Conservation (phyloP, 2,888 invertebrate genomes). For the Drosophila nigricruria region DNA sequence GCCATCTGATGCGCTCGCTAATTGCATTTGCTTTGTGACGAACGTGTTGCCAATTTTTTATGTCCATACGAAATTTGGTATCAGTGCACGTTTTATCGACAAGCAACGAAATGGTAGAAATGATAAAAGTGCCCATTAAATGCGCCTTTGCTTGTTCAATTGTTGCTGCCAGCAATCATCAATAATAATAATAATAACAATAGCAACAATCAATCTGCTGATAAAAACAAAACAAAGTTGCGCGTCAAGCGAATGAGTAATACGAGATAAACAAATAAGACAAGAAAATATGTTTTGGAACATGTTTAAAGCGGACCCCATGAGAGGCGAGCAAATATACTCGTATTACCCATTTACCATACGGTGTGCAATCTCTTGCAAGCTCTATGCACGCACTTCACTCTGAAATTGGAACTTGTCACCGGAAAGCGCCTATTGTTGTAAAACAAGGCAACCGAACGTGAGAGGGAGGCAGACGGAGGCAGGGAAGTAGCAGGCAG, state of each 20-base stretch:
- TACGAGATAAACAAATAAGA: slow-evolving; percentile 26
- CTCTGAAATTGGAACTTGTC: slow-evolving; percentile 53
- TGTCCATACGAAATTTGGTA: slow-evolving; percentile 54
- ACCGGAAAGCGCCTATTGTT: slow-evolving; percentile 69
- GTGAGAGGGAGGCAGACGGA: background rate
- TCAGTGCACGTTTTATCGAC: slow-evolving; percentile 58
- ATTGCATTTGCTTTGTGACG: slow-evolving; percentile 61
- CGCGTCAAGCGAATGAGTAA: slow-evolving; percentile 52
- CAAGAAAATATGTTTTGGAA: slow-evolving; percentile 18
- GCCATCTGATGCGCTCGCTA: slow-evolving; percentile 31
- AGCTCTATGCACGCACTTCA: slow-evolving; percentile 58
- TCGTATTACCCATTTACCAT: slow-evolving; percentile 48
- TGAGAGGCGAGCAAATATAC: slow-evolving; percentile 29
- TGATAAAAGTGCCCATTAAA: slow-evolving; percentile 72
- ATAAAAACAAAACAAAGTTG: slow-evolving; percentile 52
- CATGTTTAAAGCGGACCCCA: slow-evolving; percentile 10
- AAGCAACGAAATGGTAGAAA: slow-evolving; percentile 42
- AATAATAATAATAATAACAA: slow-evolving; percentile 15
- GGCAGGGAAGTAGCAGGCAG: slow-evolving; percentile 1
- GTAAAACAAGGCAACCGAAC: slow-evolving; percentile 1
- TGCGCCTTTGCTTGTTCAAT: slow-evolving; percentile 48
- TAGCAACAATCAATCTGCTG: slow-evolving; percentile 66
- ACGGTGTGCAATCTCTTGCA: slow-evolving; percentile 44
- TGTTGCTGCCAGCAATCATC: slow-evolving; percentile 11
- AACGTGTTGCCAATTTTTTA: slow-evolving; percentile 46